Evolutionary conservation across 2,888 invertebrate genomes (phyloP).

Genomic region (Spodoptera littoralis): DNA sequence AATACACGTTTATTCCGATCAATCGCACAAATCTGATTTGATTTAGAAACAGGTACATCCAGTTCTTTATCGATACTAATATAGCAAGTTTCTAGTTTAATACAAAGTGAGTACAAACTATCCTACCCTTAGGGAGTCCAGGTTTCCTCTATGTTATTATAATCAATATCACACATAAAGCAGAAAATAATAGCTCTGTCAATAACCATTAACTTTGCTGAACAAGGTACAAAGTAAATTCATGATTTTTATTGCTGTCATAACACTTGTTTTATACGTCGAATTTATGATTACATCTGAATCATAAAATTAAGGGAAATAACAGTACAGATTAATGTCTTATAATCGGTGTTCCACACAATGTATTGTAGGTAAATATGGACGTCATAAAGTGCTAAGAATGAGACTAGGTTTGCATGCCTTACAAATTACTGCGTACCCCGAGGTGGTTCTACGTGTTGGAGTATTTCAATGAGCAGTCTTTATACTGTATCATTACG

Average conservation of each 20-base stretch:
- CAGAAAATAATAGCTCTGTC: constrained; percentile 29
- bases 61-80: constrained; percentile 18
- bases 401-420: constrained; percentile 50
- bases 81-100: constrained; percentile 7
- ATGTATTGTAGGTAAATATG: constrained; percentile 32
- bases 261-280: constrained; percentile 14
- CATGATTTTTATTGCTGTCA: constrained; percentile 20
- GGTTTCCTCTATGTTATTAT: constrained; percentile 14
- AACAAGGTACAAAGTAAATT: constrained; percentile 16
- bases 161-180: constrained; percentile 3
- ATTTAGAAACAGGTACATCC: constrained; percentile 18
- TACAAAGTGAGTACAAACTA: constrained; percentile 10
- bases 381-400: constrained; percentile 28
- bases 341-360: constrained; percentile 26
- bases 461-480: constrained; percentile 48
- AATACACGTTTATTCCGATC: constrained; percentile 7
- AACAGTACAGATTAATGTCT: constrained; percentile 32
- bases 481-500: constrained; percentile 47
- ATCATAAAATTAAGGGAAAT: constrained; percentile 25
- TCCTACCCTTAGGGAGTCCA: constrained; percentile 13
- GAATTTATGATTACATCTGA: constrained; percentile 18
- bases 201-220: constrained; percentile 8
- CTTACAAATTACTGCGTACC: constrained; percentile 56
- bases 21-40: constrained; percentile 14
- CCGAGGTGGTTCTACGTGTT: constrained; percentile 42